These are phyloP conservation scores for Mythimna vitellina DNA, from an alignment of 2,888 invertebrate genomes.

Conservation along the genomic window DNA sequence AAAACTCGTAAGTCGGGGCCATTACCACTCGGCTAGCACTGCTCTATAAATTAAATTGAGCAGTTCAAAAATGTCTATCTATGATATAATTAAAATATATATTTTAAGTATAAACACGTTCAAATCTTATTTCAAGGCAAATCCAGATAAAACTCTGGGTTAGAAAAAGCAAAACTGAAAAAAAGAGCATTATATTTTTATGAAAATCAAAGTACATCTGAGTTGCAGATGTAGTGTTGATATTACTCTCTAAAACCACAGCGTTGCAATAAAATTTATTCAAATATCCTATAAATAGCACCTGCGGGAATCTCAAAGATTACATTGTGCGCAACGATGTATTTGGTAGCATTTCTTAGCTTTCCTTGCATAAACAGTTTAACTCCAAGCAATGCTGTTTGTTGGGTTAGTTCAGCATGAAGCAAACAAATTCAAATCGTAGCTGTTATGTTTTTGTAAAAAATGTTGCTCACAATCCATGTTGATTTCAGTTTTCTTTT, in stretches of 20 bases:
- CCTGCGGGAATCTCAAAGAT: conserved; percentile 16
- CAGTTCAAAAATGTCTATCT: too few relatives aligned
- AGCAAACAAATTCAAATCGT: not conserved
- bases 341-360: not conserved
- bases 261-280: conserved; percentile 39
- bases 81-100: too few relatives aligned
- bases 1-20: too few relatives aligned
- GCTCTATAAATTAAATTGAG: too few relatives aligned
- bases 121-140: too few relatives aligned
- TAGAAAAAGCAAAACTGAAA: not conserved
- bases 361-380: conserved; percentile 14
- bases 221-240: conserved; percentile 21
- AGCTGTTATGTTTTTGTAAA: conserved; percentile 3
- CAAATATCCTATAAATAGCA: conserved; percentile 31
- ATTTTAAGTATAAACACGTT: too few relatives aligned
- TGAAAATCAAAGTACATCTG: not conserved
- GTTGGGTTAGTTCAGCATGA: not conserved
- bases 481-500: conserved; percentile 16
- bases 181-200: not conserved
- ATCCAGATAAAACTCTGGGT: not conserved
- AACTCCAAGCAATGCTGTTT: not conserved
- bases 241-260: conserved; percentile 15
- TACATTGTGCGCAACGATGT: conserved; percentile 14
- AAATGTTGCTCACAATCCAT: conserved; percentile 35
- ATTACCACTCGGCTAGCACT: too few relatives aligned